These are phyloP conservation scores for Coecobrya sp. DNA, from an alignment of 2,888 invertebrate species.

Conservation along the genomic window DNA sequence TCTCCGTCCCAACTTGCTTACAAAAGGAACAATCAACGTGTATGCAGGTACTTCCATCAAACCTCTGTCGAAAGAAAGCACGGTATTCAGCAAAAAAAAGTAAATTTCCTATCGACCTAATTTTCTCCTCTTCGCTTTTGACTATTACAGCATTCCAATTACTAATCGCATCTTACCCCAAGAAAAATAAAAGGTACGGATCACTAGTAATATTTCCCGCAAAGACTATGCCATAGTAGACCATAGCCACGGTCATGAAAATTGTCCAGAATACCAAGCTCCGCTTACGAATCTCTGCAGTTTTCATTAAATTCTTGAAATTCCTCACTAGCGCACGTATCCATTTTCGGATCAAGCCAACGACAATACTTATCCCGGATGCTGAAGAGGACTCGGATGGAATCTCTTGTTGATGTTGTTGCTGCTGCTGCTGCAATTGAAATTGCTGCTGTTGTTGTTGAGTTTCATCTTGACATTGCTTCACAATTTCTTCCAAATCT, in stretches of 20 bases:
- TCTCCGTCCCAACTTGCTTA: slow-evolving; percentile 83
- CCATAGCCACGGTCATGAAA: slow-evolving; percentile 82
- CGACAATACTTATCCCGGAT: neutral
- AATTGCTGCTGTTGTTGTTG: neutral
- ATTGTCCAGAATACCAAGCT: slow-evolving; percentile 85
- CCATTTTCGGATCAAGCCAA: slow-evolving; percentile 7
- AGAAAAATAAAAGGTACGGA: slow-evolving; percentile 85
- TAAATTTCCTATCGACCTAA: neutral
- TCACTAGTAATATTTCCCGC: slow-evolving; percentile 83
- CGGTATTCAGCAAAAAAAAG: neutral
- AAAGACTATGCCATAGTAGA: slow-evolving; percentile 86
- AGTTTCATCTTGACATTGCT: slow-evolving; percentile 67
- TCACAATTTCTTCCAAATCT: slow-evolving; percentile 81
- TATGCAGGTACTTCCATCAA: slow-evolving; percentile 86
- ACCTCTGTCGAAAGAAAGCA: slow-evolving; percentile 70
- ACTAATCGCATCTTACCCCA: slow-evolving; percentile 79
- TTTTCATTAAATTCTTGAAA: slow-evolving; percentile 83
- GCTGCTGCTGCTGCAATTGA: neutral
- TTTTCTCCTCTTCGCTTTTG: neutral
- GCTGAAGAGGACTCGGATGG: neutral
- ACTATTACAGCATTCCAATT: neutral
- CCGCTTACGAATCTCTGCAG: slow-evolving; percentile 83
- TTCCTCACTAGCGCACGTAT: slow-evolving; percentile 56
- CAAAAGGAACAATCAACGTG: slow-evolving; percentile 82
- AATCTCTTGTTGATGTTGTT: neutral